Evolutionary conservation across 2,797 vertebrate species (phyloP).

Genomic region (Platalea minor): DNA sequence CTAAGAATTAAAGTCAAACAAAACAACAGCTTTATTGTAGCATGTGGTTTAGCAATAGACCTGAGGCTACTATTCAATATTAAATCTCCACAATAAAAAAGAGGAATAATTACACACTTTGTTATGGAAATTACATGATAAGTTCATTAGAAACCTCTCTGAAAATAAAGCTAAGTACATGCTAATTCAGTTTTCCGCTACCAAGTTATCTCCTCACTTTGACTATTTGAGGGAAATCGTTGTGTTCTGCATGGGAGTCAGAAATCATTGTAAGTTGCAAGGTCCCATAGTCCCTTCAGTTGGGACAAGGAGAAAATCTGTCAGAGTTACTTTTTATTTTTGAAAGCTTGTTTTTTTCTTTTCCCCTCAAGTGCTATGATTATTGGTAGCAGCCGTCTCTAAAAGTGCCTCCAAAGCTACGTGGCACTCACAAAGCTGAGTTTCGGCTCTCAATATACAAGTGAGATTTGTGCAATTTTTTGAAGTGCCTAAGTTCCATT

Average conservation of each 20-base stretch:
- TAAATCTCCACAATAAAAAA: conserved; percentile 42
- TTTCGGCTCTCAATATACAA: not conserved
- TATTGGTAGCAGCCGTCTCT: not conserved
- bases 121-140: conserved; percentile 55
- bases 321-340: not conserved
- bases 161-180: conserved; percentile 37
- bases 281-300: not conserved
- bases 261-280: not conserved
- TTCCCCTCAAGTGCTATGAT: not conserved
- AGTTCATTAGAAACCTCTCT: conserved; percentile 33
- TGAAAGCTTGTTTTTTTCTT: not conserved
- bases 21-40: conserved; percentile 23
- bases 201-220: not conserved
- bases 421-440: not conserved
- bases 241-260: not conserved
- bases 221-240: not conserved
- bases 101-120: conserved; percentile 44
- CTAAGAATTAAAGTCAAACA: conserved; percentile 47
- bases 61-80: conserved; percentile 37
- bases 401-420: not conserved
- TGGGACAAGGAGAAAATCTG: not conserved
- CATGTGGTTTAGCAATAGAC: conserved; percentile 27
- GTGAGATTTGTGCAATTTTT: not conserved
- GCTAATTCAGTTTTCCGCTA: conserved; percentile 45
- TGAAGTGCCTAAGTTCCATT: not conserved